Base-by-base conservation (phyloP, 2,113 vertebrate genomes). In the Paradoxurus hermaphroditus region DNA sequence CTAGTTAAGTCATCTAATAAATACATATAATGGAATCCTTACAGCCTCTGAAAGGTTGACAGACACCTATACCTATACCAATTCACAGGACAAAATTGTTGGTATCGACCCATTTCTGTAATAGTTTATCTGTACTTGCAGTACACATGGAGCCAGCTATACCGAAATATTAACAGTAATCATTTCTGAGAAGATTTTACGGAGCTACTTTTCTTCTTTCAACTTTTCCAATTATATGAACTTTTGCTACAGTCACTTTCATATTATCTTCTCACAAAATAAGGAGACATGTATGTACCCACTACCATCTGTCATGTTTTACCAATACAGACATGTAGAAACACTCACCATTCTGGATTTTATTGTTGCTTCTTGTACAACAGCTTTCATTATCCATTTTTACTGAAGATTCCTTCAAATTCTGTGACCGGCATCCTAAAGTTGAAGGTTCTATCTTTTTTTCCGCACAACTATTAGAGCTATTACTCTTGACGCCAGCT, bases 291-390 rank as follows among this genome's bases (percentile, higher is more conserved):
- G 5, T 46, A 23, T 67, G 7, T 19, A 90, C 16, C 19, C 49
- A 81, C 36, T 73, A 83, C 8, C 44, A 59, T 83, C 41, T 87
- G 31, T 90, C 90, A 95, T 36, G 34, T 83, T 78, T 36, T n/a
- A 78, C 39, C 39, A 72, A 67, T 81, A 81, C 59, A 92, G 12
- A 78, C 25, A 83, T 59, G 59, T 25, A 78, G 21, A 85, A 94
- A 95, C n/a, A 98, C 99, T 99, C 92, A 98, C 99, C 97, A 7
- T 98, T 98, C 84, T 98, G 98, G 88, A 97, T 62, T 96, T 99
- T 99, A 96, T 84, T 97, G 97, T 94, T 94, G 95, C 91, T 98
- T 96, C 98, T 98, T 96, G 97, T 97, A 98, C 97, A 98, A 95
- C 97, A 97, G 95, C 63, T 98, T 96, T 99, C 98, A 51, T 56